Base-by-base conservation (phyloP, 2,797 vertebrate species). In the Erethizon dorsatum region DNA sequence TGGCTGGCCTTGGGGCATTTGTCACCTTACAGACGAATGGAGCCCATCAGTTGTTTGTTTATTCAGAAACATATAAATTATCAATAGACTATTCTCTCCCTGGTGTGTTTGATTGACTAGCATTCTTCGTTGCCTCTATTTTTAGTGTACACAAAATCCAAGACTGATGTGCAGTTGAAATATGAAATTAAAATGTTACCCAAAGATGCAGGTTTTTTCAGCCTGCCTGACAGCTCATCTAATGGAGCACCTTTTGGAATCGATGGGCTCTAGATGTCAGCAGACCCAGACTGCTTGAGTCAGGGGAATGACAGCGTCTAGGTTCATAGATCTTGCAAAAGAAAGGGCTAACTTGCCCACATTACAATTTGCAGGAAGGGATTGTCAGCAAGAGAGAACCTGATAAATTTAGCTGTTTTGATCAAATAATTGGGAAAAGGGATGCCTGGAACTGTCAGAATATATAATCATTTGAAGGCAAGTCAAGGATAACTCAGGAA, bases 131-230 rank as follows among this genome's bases (percentile, higher is more conserved):
- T 69, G 12, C 75, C 26, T 92, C 28, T 41, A 83, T 83, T 75
- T 71, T 91, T 84, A 54, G 28, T 54, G 28, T 80, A 54, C 54
- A 31, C n/a, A 96, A 93, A 83, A 82, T 88, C 63, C 22, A 22
- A 96, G 73, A 85, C 15, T 77, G 61, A 57, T 75, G 0, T 96
- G 50, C 2, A 75, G 12, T 56, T 73, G 63, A 94, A 95, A 79
- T 83, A 87, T 54, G 28, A 90, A 92, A 90, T 92, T 73, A 88
- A 93, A 91, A 88, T 88, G 28, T 77, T 85, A 67, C 63, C 37
- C 37, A 67, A 90, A 92, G 63, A 96, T 31, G 67, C 52, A 18
- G 13, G 0, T 73, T 93, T 92, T 89, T 86, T 90, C 56, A 80
- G 0, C 22, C 59, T 69, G 18, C 13, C 11, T 91, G 33, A 33